Percentiles rank a stretch among this genome's conserved stretches.
These are phyloP conservation scores for Labeo rohita DNA, from an alignment of 2,113 vertebrate genomes.

Conservation along the genomic window DNA sequence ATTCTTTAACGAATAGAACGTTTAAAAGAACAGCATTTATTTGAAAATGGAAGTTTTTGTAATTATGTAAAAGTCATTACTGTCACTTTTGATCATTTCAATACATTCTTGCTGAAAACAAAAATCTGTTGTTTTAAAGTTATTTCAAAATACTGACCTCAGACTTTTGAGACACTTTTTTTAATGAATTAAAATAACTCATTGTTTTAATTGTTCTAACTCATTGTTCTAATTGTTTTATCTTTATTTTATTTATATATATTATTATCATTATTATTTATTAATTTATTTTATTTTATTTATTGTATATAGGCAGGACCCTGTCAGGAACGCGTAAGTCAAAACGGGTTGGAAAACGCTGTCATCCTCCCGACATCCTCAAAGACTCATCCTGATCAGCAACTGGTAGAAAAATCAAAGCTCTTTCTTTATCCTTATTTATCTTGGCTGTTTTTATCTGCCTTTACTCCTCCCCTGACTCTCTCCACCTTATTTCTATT, in stretches of 20 bases:
- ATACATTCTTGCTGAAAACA: neutral
- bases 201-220: neutral
- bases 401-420: constrained; percentile 14
- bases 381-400: constrained; percentile 1
- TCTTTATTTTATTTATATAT: no score
- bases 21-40: no score
- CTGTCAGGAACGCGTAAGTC: neutral
- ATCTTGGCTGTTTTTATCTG: constrained; percentile 19
- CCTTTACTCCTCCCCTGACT: neutral
- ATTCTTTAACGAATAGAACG: neutral
- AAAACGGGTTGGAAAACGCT: neutral
- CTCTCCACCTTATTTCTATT: neutral
- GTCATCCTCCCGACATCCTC: neutral
- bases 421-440: neutral
- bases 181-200: neutral
- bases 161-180: neutral
- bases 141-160: no score
- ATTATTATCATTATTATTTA: no score
- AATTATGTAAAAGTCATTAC: neutral
- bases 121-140: neutral
- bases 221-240: neutral
- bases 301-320: neutral
- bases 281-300: neutral
- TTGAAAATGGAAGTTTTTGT: neutral
- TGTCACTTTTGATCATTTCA: neutral